Conservation (phyloP, 2,888 invertebrate genomes). For the Phorcus lineatus region DNA sequence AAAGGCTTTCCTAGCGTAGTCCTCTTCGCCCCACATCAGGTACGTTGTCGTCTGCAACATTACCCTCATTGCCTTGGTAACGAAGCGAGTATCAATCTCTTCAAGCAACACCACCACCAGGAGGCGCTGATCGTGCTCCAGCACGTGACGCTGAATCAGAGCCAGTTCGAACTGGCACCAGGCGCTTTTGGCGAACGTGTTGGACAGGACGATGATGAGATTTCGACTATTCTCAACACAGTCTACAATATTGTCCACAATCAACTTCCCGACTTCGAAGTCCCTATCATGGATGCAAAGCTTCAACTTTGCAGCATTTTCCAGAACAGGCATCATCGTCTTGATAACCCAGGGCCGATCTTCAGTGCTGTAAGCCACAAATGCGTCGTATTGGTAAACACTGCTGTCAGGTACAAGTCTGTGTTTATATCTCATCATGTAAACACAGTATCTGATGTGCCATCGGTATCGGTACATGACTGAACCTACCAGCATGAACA, state of each 20-base stretch:
- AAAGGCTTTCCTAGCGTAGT: not conserved
- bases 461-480: conserved; percentile 78
- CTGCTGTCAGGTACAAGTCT: not conserved
- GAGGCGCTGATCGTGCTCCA: conserved; percentile 78
- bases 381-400: conserved; percentile 80
- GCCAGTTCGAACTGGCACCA: conserved; percentile 87
- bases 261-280: conserved; percentile 83
- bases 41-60: conserved; percentile 84
- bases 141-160: conserved; percentile 80
- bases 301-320: conserved; percentile 75
- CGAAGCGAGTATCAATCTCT: conserved; percentile 80
- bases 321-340: conserved; percentile 81
- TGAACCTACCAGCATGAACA: conserved; percentile 35
- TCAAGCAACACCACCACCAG: conserved; percentile 82
- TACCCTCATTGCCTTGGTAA: conserved; percentile 82
- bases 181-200: conserved; percentile 81
- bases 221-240: conserved; percentile 83
- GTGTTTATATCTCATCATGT: conserved; percentile 50
- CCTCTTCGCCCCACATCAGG: conserved; percentile 79
- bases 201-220: conserved; percentile 81
- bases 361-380: conserved; percentile 83
- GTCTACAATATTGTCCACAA: conserved; percentile 83
- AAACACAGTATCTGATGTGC: conserved; percentile 78
- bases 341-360: conserved; percentile 82
- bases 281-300: conserved; percentile 84